A percentile compares a stretch with the other conserved stretches of the same genome.
phyloP scores from a whole-genome alignment of 2,888 invertebrate species.

The Venusia cambrica region DNA sequence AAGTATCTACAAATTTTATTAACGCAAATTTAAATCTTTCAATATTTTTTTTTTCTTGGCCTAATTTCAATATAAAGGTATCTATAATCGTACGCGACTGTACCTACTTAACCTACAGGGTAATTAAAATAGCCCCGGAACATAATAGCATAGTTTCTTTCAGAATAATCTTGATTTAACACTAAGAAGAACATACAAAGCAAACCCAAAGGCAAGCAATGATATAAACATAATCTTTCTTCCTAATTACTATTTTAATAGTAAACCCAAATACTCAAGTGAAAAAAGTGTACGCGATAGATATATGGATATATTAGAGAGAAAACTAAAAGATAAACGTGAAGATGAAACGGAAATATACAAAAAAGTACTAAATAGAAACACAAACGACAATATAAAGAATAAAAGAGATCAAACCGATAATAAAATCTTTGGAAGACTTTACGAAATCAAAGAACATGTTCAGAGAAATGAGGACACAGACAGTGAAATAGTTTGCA shows the following conservation, averaged over 20 bases:
- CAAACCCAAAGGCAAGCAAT: constrained; percentile 1
- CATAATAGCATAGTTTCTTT: constrained; percentile 2
- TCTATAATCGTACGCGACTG: too few relatives aligned
- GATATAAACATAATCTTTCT: constrained; percentile 10
- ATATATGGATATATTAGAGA: too few relatives aligned
- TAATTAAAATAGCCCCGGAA: too few relatives aligned
- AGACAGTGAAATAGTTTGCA: not conserved
- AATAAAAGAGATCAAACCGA: not conserved
- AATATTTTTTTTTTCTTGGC: too few relatives aligned
- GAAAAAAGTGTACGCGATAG: not conserved
- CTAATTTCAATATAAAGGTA: too few relatives aligned
- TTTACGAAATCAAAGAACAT: not conserved
- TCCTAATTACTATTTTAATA: constrained; percentile 4
- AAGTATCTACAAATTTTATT: too few relatives aligned
- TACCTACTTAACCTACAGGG: too few relatives aligned
- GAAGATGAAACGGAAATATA: too few relatives aligned
- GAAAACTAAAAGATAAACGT: too few relatives aligned
- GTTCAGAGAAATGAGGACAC: not conserved
- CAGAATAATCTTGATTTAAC: constrained; percentile 7
- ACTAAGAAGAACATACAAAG: constrained; percentile 4
- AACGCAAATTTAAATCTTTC: too few relatives aligned
- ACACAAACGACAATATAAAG: too few relatives aligned
- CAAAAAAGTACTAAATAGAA: too few relatives aligned
- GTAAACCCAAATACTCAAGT: not conserved
- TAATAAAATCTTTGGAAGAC: constrained; percentile 2